Evolutionary conservation across 2,113 vertebrate species (phyloP), one percentile per base, ranked within the genome.

Genomic region (Carettochelys insculpta): DNA sequence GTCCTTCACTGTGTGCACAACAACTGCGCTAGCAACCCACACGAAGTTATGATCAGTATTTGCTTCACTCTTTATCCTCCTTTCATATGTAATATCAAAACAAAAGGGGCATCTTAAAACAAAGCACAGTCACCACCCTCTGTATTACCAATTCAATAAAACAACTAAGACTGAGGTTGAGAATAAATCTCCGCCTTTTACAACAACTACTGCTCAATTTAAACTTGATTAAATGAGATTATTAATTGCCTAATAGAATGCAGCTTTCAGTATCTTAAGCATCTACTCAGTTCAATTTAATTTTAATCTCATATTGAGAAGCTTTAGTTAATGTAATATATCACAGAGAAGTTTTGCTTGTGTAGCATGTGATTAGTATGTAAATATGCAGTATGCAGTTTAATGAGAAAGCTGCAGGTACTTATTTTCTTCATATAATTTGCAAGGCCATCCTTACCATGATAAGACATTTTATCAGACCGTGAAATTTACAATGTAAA

Each of bases 221-320:
- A 71, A 87, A 91, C 81, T 50, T 45, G 2, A 10, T 38, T 9
- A 95, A 82, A 27, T 51, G 45, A 90, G 61, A 71, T 85, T 86
- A 73, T 9, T 77, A 16, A 86, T 73, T 80, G 86, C 17, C 38
- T 84, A 73, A 68, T 3, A 51, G 9, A 11, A 83, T 51, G 86
- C 88, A 25, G 7, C 20, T 25, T 47, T 76, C 17, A 87, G 27
- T 8, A 25, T 53, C 53, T 83, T 85, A 77, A 73, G 0, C 5
- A 45, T 11, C 45, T 52, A 87, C 52, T 52, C 83, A 75, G 20
- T 84, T 84, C 54, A 82, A 82, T 78, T 83, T 83, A 68, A 89
- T 90, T 85, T 90, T 86, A 77, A 71, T 86, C 71, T 86, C 22
- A 45, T 82, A 82, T 86, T 81, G 76, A 90, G 79, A 48, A 53